These are phyloP conservation scores for Sminthurides aquaticus DNA, from an alignment of 2,888 invertebrate genomes.

Conservation along the genomic window DNA sequence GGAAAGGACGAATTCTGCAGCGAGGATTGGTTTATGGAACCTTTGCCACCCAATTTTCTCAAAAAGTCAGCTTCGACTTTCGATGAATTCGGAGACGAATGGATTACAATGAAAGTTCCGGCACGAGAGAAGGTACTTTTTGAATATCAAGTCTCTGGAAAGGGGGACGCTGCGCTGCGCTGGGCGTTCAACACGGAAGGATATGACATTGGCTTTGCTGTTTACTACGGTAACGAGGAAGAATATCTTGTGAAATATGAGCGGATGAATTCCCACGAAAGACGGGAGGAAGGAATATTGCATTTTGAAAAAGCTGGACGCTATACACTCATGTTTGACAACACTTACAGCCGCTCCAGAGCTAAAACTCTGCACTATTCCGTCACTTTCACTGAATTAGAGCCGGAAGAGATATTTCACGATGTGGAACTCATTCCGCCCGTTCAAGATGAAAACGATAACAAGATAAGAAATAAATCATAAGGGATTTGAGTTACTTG, in stretches of 20 bases:
- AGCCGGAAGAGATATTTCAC: slow-evolving; percentile 7
- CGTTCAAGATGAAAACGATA: slow-evolving; percentile 10
- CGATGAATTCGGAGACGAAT: slow-evolving; percentile 28
- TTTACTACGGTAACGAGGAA: slow-evolving; percentile 21
- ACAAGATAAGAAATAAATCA: too few relatives aligned
- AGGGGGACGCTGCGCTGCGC: slow-evolving; percentile 1
- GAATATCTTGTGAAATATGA: slow-evolving; percentile 15
- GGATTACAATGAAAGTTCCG: slow-evolving; percentile 23
- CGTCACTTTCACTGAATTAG: slow-evolving; percentile 3
- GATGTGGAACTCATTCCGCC: background rate
- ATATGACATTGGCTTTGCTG: slow-evolving; percentile 25
- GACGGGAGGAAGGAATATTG: slow-evolving; percentile 18
- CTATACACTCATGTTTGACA: slow-evolving; percentile 23
- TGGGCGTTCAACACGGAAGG: slow-evolving; percentile 26
- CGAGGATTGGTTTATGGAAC: slow-evolving; percentile 25
- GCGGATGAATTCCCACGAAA: slow-evolving; percentile 19
- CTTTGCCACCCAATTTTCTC: slow-evolving; percentile 24
- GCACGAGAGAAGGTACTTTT: slow-evolving; percentile 20
- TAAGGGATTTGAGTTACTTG: too few relatives aligned
- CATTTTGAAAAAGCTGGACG: slow-evolving; percentile 10
- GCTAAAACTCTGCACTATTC: slow-evolving; percentile 24
- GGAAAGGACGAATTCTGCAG: slow-evolving; percentile 26
- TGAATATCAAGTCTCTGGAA: slow-evolving; percentile 15
- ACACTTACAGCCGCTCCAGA: slow-evolving; percentile 20
- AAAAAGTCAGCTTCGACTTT: slow-evolving; percentile 12